Evolutionary conservation across 2,797 vertebrate genomes (phyloP).

Genomic region (Dipus sagitta): DNA sequence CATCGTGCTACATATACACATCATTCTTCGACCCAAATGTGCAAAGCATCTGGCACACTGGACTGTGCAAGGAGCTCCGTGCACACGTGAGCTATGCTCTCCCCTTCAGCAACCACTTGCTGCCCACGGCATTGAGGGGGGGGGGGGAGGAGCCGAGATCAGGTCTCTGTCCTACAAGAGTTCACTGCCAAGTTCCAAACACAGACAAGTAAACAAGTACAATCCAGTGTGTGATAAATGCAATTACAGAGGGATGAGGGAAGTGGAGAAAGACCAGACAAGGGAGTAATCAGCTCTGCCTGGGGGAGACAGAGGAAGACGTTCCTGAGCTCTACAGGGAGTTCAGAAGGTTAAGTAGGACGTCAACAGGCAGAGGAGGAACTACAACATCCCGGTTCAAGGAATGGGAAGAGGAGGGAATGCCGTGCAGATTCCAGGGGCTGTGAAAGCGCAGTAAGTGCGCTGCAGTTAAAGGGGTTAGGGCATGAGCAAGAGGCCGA

Average conservation of each 20-base stretch:
- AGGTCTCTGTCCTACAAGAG: constrained; percentile 21
- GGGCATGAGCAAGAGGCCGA: too few species aligned
- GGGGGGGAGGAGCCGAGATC: background rate
- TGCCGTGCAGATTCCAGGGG: background rate
- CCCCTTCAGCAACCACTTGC: background rate
- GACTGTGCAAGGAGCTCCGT: background rate
- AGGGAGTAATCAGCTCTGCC: background rate
- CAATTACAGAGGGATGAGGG: background rate
- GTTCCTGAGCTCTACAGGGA: background rate
- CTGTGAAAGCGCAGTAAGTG: too few species aligned
- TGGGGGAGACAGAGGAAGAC: background rate
- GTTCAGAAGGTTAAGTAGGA: constrained; percentile 10
- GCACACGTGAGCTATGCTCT: background rate
- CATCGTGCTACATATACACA: background rate
- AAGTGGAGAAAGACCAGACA: background rate
- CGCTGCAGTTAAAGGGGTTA: background rate
- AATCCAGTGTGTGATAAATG: background rate
- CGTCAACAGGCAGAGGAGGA: background rate
- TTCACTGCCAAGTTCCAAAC: constrained; percentile 41
- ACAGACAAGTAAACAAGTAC: constrained; percentile 41
- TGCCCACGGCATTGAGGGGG: background rate
- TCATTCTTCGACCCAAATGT: background rate
- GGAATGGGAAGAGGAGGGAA: background rate
- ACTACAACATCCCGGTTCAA: background rate
- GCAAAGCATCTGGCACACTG: background rate